Conservation (phyloP, 2,113 vertebrate species). For the Anser brachyrhynchus region DNA sequence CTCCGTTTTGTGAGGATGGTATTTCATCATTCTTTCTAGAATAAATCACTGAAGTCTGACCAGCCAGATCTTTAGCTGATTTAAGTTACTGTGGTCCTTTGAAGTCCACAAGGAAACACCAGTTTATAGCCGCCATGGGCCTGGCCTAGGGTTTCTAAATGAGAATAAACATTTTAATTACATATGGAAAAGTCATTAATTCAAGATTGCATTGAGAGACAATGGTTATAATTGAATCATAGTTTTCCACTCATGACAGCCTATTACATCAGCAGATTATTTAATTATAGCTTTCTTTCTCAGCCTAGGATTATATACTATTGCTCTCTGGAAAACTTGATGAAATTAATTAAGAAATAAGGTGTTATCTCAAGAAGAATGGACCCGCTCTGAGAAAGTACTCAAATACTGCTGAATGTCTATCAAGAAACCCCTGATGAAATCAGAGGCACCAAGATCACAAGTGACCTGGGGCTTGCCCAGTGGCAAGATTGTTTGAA, state of each 20-base stretch:
- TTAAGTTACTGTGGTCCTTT: not conserved
- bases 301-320: not conserved
- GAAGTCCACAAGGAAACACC: not conserved
- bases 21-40: not conserved
- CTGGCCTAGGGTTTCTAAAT: conserved; percentile 12
- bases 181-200: conserved; percentile 24
- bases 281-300: conserved; percentile 43
- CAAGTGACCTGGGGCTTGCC: not conserved
- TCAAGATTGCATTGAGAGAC: conserved; percentile 15
- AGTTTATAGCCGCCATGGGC: not conserved
- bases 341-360: conserved; percentile 52
- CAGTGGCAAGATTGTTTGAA: not conserved
- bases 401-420: not conserved
- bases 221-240: conserved; percentile 35
- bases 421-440: not conserved
- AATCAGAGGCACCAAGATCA: not conserved
- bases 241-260: conserved; percentile 33
- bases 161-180: not conserved
- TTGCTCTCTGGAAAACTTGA: conserved; percentile 16
- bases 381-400: not conserved
- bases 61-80: not conserved
- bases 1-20: not conserved
- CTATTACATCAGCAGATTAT: conserved; percentile 15
- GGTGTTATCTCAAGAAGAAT: conserved; percentile 20
- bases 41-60: not conserved